Evolutionary conservation across 2,113 vertebrate genomes (phyloP).

Genomic region (Callithrix jacchus): DNA sequence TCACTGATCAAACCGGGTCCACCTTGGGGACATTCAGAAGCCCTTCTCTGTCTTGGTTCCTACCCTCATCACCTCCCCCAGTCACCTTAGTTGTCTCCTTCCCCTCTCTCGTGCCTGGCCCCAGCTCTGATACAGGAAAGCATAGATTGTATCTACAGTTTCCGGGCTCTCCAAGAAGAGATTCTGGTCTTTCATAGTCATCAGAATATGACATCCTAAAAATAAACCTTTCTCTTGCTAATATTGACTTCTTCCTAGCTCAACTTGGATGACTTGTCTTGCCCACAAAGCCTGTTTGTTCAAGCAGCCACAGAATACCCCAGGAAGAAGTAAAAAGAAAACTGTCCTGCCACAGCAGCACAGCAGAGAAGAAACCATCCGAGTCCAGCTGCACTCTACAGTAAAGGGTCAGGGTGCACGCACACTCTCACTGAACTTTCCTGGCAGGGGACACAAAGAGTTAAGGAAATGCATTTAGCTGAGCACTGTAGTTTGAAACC

Average conservation of each 20-base stretch:
- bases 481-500: constrained; percentile 44
- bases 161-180: not conserved
- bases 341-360: not conserved
- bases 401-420: not conserved
- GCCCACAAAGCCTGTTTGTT: not conserved
- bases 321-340: not conserved
- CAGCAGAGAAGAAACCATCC: not conserved
- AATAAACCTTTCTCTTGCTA: not conserved
- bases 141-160: not conserved
- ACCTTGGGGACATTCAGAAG: not conserved
- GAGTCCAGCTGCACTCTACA: not conserved
- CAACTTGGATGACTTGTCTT: not conserved
- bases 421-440: not conserved
- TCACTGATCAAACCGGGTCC: not conserved
- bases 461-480: constrained; percentile 55
- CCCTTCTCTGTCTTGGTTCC: not conserved
- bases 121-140: not conserved
- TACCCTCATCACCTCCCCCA: not conserved
- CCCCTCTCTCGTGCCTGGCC: not conserved
- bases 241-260: not conserved
- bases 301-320: not conserved
- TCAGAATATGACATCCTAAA: not conserved
- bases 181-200: not conserved
- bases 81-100: not conserved
- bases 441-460: constrained; percentile 20